Conservation (phyloP, 2,797 vertebrate species). For the Xenopus petersii region DNA sequence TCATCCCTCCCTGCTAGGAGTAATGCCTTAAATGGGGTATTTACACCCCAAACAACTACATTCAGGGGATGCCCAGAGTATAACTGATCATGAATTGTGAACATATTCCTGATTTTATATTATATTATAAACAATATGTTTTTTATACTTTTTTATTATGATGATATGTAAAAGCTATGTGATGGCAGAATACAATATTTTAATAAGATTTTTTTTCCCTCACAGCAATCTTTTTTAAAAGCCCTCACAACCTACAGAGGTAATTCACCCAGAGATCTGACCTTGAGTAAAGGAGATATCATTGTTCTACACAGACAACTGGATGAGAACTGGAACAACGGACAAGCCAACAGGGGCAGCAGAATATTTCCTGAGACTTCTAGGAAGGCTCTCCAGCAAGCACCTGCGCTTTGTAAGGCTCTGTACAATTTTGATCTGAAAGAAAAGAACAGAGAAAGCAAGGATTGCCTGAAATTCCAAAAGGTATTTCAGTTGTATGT, state of each 20-base stretch:
- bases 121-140: no score
- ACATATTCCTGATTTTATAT: no score
- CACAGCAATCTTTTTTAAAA: slow-evolving; percentile 73
- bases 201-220: background rate
- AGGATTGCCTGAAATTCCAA: slow-evolving; percentile 75
- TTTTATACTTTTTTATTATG: no score
- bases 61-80: no score
- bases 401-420: slow-evolving; percentile 75
- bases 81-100: no score
- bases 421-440: slow-evolving; percentile 77
- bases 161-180: no score
- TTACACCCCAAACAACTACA: no score
- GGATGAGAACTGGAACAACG: slow-evolving; percentile 77
- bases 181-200: no score
- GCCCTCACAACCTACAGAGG: slow-evolving; percentile 69
- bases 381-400: slow-evolving; percentile 70
- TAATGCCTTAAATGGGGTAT: no score
- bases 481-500: slow-evolving; percentile 68
- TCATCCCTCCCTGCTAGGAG: no score
- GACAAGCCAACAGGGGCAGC: slow-evolving; percentile 66
- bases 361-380: slow-evolving; percentile 66
- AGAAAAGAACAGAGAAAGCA: slow-evolving; percentile 69
- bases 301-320: slow-evolving; percentile 68
- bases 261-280: slow-evolving; percentile 70
- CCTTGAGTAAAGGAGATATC: slow-evolving; percentile 72